Percentiles rank a stretch among this genome's conserved stretches.
Evolutionary conservation across 2,888 invertebrate genomes (phyloP).

Genomic region (Coelinius sp.): DNA sequence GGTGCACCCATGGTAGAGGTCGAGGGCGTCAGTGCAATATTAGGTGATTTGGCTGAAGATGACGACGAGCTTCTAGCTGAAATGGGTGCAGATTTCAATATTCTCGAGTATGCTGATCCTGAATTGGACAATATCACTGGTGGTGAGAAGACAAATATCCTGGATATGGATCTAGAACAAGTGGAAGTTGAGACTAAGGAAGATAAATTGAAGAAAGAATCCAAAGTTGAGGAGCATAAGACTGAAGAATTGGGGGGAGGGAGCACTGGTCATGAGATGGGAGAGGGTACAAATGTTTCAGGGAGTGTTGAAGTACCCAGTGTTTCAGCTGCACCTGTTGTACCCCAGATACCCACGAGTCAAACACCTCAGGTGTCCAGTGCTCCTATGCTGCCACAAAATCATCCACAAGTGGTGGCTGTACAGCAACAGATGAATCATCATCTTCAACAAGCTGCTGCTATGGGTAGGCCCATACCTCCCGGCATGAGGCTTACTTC

Average conservation of each 20-base stretch:
- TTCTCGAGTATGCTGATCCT: constrained; percentile 95
- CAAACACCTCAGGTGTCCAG: constrained; percentile 56
- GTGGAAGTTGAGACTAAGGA: constrained; percentile 79
- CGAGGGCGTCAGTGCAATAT: constrained; percentile 82
- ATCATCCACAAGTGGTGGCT: constrained; percentile 62
- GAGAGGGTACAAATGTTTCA: constrained; percentile 49
- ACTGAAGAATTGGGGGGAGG: constrained; percentile 55
- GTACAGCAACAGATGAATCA: constrained; percentile 74
- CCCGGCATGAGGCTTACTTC: constrained; percentile 74
- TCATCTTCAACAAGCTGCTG: constrained; percentile 78
- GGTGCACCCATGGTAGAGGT: constrained; percentile 75
- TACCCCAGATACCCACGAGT: constrained; percentile 52
- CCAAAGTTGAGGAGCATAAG: constrained; percentile 60
- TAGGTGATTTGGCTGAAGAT: constrained; percentile 87
- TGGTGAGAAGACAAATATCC: constrained; percentile 86
- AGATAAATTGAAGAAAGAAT: constrained; percentile 72
- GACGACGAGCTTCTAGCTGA: constrained; percentile 91
- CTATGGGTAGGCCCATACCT: constrained; percentile 74
- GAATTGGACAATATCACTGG: constrained; percentile 87
- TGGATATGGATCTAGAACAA: constrained; percentile 88
- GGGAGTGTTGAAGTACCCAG: constrained; percentile 55
- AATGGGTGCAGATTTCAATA: constrained; percentile 95
- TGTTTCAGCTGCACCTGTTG: constrained; percentile 49
- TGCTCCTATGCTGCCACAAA: constrained; percentile 64
- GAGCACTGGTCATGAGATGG: constrained; percentile 52